Base-by-base conservation (phyloP, 2,888 invertebrate genomes). In the Arctia plantaginis region DNA sequence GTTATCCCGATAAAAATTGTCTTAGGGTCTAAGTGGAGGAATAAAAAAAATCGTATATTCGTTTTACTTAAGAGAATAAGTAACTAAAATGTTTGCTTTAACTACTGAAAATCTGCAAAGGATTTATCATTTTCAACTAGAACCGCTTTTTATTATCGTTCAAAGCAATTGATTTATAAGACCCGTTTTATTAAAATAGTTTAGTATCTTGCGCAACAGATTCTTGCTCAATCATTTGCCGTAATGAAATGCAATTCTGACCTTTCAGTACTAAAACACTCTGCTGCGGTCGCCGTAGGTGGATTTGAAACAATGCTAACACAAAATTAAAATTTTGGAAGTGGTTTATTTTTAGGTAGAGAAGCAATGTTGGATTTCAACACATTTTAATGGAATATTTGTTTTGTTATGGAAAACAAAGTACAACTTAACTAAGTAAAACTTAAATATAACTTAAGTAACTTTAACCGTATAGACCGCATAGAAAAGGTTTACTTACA, bases 221-320 rank as follows among this genome's bases (percentile, higher is more conserved):
- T 72, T 79, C 77, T 74, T 35, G 13, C n/a, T 59, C 67, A 67
- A 76, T 66, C 67, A 71, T 80, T 71, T 68, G 35, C 76, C 66
- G 66, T 81, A 87, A 87, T 86, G 74, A 84, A 86, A 87, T 88
- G 87, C 82, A 86, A 86, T 86, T 85, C 82, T 83, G 74, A 82
- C 85, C 86, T 88, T 87, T 85, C 79, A 80, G 77, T 71, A 71
- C 74, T 74, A 70, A 73, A 83, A 77, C 77, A 80, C 69, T 41
- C 74, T 65, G 69, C 64, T 69, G 76, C 59, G 65, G 75, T 66
- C 66, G 69, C 73, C 62, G 73, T 78, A 64, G 73, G 77, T 64
- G 72, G 74, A 75, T 64, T 27, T 55, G 20, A 39, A 69, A 69
- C 55, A 69, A 59, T 35, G 35, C 18, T 59, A 33, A 18, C n/a